These are phyloP conservation scores for Vombatus ursinus DNA, from an alignment of 2,113 vertebrate species.

Conservation along the genomic window DNA sequence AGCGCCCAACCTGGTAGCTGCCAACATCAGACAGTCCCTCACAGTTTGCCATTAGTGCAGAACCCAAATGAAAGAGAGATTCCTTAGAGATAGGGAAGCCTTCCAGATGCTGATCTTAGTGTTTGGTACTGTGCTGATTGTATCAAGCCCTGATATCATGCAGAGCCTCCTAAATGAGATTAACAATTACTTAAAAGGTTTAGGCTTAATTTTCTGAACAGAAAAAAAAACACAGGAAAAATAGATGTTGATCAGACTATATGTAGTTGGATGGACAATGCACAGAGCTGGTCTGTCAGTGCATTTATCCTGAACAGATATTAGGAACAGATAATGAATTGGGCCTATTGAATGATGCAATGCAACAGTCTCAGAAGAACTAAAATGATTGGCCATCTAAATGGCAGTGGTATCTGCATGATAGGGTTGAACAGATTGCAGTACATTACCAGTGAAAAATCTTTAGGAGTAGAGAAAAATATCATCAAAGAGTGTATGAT, in stretches of 20 bases:
- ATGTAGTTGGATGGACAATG: not conserved
- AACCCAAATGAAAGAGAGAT: not conserved
- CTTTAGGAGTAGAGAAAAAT: not conserved
- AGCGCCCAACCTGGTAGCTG: too few species aligned
- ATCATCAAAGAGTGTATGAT: not conserved
- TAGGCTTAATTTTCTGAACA: not conserved
- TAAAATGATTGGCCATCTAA: not conserved
- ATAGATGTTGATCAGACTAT: not conserved
- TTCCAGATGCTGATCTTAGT: not conserved
- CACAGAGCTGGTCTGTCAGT: not conserved
- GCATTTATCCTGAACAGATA: not conserved
- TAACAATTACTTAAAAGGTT: not conserved
- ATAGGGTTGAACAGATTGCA: not conserved
- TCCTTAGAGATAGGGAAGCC: not conserved
- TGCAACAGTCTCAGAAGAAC: not conserved
- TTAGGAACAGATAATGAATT: not conserved
- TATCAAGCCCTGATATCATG: not conserved
- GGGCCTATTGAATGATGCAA: not conserved
- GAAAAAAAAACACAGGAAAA: not conserved
- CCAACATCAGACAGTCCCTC: too few species aligned
- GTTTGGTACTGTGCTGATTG: not conserved
- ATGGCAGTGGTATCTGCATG: not conserved
- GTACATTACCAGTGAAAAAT: not conserved
- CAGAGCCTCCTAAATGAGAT: not conserved
- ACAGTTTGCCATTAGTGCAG: not conserved